These are phyloP conservation scores for Argopecten irradians DNA, from an alignment of 1,140 invertebrate genomes.

Conservation along the genomic window DNA sequence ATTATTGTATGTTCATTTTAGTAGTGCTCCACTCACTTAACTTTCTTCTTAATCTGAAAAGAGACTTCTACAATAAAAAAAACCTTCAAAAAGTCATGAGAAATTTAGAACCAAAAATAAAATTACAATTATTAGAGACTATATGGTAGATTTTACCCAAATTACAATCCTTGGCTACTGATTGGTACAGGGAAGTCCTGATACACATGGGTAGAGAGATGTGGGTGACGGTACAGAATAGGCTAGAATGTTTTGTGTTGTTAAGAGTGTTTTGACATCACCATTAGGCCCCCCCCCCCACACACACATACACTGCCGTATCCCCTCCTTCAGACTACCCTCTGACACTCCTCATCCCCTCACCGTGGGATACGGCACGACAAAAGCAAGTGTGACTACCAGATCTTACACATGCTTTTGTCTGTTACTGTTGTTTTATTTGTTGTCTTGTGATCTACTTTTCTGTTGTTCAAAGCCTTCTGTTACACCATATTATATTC, in stretches of 20 bases:
- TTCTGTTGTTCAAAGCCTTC: background rate
- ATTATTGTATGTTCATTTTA: too few species aligned
- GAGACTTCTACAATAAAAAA: too few species aligned
- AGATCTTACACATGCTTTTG: background rate
- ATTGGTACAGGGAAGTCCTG: background rate
- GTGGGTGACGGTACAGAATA: background rate
- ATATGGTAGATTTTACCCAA: too few species aligned
- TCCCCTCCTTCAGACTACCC: background rate
- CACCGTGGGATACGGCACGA: background rate
- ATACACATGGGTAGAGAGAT: too few species aligned
- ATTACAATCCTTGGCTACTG: too few species aligned
- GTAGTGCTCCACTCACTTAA: too few species aligned
- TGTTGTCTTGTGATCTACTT: background rate
- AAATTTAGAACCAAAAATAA: too few species aligned
- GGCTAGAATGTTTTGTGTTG: constrained; percentile 8
- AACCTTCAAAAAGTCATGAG: too few species aligned
- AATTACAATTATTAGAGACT: too few species aligned
- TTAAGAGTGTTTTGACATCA: background rate
- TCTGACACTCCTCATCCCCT: background rate
- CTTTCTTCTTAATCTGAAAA: too few species aligned
- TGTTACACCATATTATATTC: background rate
- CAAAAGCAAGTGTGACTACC: background rate
- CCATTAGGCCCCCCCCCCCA: background rate
- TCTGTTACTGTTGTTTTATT: background rate
- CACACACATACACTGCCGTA: too few species aligned